Base-by-base conservation (phyloP, 2,113 vertebrate species). In the Rhizomys pruinosus region DNA sequence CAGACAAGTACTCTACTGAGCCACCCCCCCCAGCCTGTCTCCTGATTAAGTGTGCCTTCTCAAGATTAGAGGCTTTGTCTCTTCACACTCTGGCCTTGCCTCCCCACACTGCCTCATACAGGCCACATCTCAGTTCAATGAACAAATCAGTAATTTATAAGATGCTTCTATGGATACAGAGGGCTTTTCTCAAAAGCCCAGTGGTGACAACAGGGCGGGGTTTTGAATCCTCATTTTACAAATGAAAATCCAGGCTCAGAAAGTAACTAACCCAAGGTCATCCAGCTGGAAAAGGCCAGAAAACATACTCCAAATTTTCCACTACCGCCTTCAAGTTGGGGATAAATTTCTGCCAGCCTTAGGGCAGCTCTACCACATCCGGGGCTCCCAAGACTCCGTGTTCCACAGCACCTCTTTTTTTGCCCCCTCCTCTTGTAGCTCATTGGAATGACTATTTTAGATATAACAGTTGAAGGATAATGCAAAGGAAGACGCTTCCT, bases 391-490 rank as follows among this genome's bases (percentile, higher is more conserved):
- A 3, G 16, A 12, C 59, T 42, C n/a, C 34, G 37, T 13, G 69
- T 57, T 16, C 25, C 44, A 64, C 20, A 16, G 86, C 66, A 76
- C 12, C 3, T 3, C 5, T 29, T 37, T n/a, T n/a, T n/a, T n/a
- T n/a, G n/a, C n/a, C n/a, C n/a, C n/a, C 68, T 89, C 96, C 89
- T 89, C 79, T 80, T 87, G 95, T 97, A 95, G 96, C 95, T 87
- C 94, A 93, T 96, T 95, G 98, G 97, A 97, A 98, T 96, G 97
- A 98, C 98, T 98, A 95, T 98, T 98, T 97, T 97, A 98, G 98
- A 97, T 97, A 97, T 94, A 96, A 97, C 91, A 97, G 96, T 96
- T 95, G 97, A 92, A 97, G 97, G 97, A 98, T 97, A 92, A 98
- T 98, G 98, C 97, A 57, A 90, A 94, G 94, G 97, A 97, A 94